These are phyloP conservation scores for Habropoda laboriosa DNA, from an alignment of 1,140 invertebrate genomes.

Conservation along the genomic window DNA sequence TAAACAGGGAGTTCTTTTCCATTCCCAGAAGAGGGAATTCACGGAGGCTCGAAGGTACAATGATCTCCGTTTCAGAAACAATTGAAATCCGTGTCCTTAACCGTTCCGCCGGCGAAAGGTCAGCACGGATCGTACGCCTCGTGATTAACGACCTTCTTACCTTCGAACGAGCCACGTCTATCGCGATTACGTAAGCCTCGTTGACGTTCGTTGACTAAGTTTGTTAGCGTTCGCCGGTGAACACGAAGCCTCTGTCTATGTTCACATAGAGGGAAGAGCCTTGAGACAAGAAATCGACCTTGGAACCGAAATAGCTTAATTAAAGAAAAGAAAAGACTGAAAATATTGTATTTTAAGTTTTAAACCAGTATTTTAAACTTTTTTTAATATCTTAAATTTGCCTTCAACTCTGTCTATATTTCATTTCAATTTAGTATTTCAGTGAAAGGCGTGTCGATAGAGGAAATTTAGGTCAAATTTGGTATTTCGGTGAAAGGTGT, in stretches of 20 bases:
- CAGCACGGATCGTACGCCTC: slow-evolving; percentile 19
- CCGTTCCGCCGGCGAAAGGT: slow-evolving; percentile 7
- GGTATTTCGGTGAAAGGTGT: no score
- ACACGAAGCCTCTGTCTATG: slow-evolving; percentile 13
- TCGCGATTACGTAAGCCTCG: slow-evolving; percentile 63
- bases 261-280: slow-evolving; percentile 6
- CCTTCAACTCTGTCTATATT: no score
- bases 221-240: slow-evolving; percentile 52
- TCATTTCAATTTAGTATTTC: neutral
- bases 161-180: slow-evolving; percentile 56
- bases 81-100: slow-evolving; percentile 32
- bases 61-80: neutral
- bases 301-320: neutral
- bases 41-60: neutral
- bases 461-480: no score
- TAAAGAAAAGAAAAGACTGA: no score
- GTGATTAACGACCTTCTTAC: slow-evolving; percentile 67
- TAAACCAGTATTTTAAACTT: no score
- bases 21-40: neutral
- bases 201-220: slow-evolving; percentile 65
- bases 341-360: neutral
- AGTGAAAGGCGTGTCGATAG: no score
- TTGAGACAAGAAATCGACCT: slow-evolving; percentile 59
- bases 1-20: neutral
- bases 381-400: no score